Evolutionary conservation across 1,140 invertebrate species (phyloP).

Genomic region (Cyrtorhinus lividipennis): DNA sequence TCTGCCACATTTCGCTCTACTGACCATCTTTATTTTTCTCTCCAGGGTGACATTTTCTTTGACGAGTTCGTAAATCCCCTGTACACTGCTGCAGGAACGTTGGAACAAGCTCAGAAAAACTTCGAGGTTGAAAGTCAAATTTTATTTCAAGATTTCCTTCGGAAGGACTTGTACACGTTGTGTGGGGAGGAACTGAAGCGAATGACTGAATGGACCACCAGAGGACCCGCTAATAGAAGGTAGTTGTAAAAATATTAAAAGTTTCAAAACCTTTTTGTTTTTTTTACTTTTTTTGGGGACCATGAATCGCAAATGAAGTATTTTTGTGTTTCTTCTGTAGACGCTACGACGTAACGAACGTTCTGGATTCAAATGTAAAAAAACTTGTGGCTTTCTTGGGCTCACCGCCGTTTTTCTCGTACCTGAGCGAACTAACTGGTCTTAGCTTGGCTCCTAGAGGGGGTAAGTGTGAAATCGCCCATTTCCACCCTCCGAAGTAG

Average conservation of each 20-base stretch:
- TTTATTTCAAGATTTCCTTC: constrained; percentile 15
- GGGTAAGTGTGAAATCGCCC: constrained; percentile 13
- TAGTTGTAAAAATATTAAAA: too few species aligned
- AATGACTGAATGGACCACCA: constrained; percentile 13
- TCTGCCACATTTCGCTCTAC: background rate
- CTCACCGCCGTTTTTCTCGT: constrained; percentile 2
- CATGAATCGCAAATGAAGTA: too few species aligned
- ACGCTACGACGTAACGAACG: background rate
- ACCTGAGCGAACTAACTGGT: constrained; percentile 11
- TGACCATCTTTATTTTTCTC: background rate
- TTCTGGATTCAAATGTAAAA: background rate
- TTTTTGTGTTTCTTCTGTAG: background rate
- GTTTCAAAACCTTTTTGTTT: too few species aligned
- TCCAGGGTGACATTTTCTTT: constrained; percentile 17
- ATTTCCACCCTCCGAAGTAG: too few species aligned
- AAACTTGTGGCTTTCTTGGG: constrained; percentile 2
- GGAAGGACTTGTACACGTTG: background rate
- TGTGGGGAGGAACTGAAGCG: constrained; percentile 3
- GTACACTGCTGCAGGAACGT: constrained; percentile 4
- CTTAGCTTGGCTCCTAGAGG: background rate
- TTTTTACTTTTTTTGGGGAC: too few species aligned
- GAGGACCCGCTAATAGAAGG: constrained; percentile 21
- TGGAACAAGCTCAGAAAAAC: constrained; percentile 10
- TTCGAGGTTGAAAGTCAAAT: constrained; percentile 17
- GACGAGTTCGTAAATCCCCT: constrained; percentile 17